Percentiles rank a stretch among this genome's conserved stretches.
phyloP scores from a whole-genome alignment of 2,797 vertebrate genomes.

The Oophaga sylvatica region DNA sequence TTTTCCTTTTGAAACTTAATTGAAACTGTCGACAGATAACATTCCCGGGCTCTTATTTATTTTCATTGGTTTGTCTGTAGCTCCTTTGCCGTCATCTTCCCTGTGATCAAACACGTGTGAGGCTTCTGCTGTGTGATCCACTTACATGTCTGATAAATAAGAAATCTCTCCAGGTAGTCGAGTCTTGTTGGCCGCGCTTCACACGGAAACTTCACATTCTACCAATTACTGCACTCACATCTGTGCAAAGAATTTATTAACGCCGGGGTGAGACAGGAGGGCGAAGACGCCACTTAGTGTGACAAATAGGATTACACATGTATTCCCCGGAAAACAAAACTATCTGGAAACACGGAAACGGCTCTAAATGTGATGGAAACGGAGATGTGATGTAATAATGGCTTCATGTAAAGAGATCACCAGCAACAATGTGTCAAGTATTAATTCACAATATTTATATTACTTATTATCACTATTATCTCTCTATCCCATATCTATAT shows the following conservation, averaged over 20 bases:
- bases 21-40: constrained; percentile 28
- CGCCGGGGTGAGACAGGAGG: neutral
- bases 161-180: constrained; percentile 12
- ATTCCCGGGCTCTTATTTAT: constrained; percentile 24
- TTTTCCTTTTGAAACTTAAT: constrained; percentile 42
- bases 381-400: neutral
- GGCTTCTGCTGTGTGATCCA: constrained; percentile 27
- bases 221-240: constrained; percentile 15
- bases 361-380: neutral
- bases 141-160: constrained; percentile 39
- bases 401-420: neutral
- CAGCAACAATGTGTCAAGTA: too few relatives aligned
- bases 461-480: too few relatives aligned
- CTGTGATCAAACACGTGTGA: constrained; percentile 26
- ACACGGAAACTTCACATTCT: neutral
- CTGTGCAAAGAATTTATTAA: neutral
- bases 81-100: neutral
- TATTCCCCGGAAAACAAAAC: neutral
- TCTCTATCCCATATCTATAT: too few relatives aligned
- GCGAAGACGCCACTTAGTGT: neutral
- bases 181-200: constrained; percentile 10
- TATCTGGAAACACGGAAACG: neutral
- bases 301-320: neutral
- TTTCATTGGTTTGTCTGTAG: constrained; percentile 13
- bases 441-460: too few relatives aligned